A percentile compares a stretch with the other conserved stretches of the same genome.
These are phyloP conservation scores for Microctonus hyperodae DNA, from an alignment of 2,888 invertebrate genomes.

Conservation along the genomic window DNA sequence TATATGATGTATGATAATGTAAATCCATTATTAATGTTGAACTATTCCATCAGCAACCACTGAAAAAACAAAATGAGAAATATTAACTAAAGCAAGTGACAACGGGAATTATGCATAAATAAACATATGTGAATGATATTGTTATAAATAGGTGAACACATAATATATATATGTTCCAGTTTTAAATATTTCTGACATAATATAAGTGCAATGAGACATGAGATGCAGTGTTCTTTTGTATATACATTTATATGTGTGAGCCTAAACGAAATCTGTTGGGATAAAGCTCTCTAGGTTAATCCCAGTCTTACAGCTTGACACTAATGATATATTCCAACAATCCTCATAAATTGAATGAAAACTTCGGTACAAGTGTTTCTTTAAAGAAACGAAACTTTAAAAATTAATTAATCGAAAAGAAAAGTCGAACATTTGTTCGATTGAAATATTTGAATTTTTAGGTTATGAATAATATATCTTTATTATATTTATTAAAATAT, in stretches of 20 bases:
- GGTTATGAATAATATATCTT: no score
- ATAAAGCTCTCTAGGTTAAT: neutral
- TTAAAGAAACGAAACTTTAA: no score
- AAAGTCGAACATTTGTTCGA: no score
- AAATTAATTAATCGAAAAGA: no score
- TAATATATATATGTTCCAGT: neutral
- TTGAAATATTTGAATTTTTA: no score
- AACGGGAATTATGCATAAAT: neutral
- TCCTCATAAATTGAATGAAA: neutral
- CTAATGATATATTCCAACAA: neutral
- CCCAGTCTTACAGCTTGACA: neutral
- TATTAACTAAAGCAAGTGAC: neutral
- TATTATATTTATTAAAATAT: no score
- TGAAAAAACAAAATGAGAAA: neutral
- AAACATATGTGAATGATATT: neutral
- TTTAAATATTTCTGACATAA: no score
- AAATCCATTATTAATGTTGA: neutral
- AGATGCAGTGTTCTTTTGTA: neutral
- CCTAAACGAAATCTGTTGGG: neutral
- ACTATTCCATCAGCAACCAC: neutral
- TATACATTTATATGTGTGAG: neutral
- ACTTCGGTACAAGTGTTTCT: neutral
- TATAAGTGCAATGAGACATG: no score
- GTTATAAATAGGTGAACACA: conserved; percentile 13
- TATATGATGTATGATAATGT: neutral